A percentile compares a stretch with the other conserved stretches of the same genome.
phyloP scores from a whole-genome alignment of 2,888 invertebrate species.

The Diarsia brunnea region DNA sequence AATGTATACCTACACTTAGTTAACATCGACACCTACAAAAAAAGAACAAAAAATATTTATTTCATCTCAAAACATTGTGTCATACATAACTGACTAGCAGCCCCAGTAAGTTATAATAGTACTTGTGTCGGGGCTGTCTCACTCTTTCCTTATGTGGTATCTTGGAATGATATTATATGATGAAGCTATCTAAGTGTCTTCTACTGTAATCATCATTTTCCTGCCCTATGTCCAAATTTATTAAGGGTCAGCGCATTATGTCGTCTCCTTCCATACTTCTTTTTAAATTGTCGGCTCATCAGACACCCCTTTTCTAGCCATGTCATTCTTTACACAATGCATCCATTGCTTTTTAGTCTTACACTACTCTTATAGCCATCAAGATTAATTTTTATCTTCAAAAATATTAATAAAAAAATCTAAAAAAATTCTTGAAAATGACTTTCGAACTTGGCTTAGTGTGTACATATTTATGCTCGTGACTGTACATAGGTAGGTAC shows the following conservation, averaged over 20 bases:
- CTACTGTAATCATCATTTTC: neutral
- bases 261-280: neutral
- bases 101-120: no score
- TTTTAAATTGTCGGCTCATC: neutral
- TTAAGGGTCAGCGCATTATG: neutral
- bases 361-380: neutral
- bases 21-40: neutral
- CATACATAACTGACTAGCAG: no score
- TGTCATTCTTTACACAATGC: neutral
- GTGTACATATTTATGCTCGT: neutral
- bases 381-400: neutral
- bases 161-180: no score
- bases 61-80: no score
- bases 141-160: no score
- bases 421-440: no score
- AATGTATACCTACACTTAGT: neutral
- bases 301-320: neutral
- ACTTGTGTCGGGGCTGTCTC: no score
- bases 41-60: no score
- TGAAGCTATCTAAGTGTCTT: neutral
- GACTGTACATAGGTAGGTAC: constrained; percentile 17
- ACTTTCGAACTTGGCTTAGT: neutral
- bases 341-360: neutral
- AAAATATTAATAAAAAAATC: neutral
- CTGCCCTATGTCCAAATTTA: neutral